Conservation (phyloP, 2,888 invertebrate species). For the Dryomyza anilis region DNA sequence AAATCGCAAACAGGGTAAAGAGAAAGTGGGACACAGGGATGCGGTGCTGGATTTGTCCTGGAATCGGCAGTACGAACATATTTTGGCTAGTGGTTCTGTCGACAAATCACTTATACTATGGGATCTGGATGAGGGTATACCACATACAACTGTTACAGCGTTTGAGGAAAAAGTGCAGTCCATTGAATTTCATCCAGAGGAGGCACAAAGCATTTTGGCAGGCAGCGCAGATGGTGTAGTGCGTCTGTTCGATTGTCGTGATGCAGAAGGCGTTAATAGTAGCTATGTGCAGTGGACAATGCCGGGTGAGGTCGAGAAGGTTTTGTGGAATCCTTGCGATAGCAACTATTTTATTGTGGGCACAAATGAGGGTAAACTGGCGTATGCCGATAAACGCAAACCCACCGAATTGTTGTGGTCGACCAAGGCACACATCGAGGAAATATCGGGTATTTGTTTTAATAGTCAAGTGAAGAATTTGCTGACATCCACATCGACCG, state of each 20-base stretch:
- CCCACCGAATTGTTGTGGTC: constrained; percentile 72
- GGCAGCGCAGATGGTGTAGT: constrained; percentile 84
- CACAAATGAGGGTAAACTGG: constrained; percentile 70
- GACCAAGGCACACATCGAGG: constrained; percentile 78
- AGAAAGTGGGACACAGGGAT: constrained; percentile 79
- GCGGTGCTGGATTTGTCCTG: constrained; percentile 91
- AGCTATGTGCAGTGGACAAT: constrained; percentile 70
- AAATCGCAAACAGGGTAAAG: constrained; percentile 74
- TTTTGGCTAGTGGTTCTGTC: constrained; percentile 91
- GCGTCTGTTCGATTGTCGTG: constrained; percentile 83
- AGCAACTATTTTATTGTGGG: constrained; percentile 74
- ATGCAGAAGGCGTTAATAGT: constrained; percentile 65
- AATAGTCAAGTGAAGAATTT: constrained; percentile 76
- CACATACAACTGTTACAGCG: constrained; percentile 73
- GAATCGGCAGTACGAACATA: constrained; percentile 81
- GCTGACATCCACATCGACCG: constrained; percentile 78
- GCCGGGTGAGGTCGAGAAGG: constrained; percentile 79
- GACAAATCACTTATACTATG: constrained; percentile 87
- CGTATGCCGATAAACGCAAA: constrained; percentile 76
- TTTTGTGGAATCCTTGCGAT: constrained; percentile 82
- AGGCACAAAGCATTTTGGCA: constrained; percentile 80
- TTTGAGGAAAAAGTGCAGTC: constrained; percentile 87
- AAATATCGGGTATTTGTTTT: constrained; percentile 81
- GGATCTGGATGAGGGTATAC: constrained; percentile 84
- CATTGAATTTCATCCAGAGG: constrained; percentile 81